Conservation (phyloP, 92 coral and sea anemone genomes). For the Epizoanthus fatuus region DNA sequence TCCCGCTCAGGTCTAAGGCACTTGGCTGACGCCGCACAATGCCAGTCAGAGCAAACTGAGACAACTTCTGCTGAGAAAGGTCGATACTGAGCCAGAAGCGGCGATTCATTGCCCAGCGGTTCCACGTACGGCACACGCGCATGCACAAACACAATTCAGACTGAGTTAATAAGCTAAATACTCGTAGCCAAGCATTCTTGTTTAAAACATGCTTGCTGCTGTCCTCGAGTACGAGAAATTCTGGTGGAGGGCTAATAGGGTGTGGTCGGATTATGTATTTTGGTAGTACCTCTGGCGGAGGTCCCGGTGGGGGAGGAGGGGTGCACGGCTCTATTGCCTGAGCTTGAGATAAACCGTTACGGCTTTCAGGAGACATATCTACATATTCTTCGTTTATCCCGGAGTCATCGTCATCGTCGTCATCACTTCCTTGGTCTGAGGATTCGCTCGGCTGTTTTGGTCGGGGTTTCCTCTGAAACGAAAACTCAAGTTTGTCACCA, state of each 20-base stretch:
- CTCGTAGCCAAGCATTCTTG: conserved; percentile 82
- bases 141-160: conserved; percentile 91
- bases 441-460: conserved; percentile 61
- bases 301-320: conserved; percentile 82
- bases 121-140: conserved; percentile 99
- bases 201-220: conserved; percentile 79
- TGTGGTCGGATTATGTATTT: conserved; percentile 94
- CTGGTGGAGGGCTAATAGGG: conserved; percentile 87
- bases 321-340: conserved; percentile 54
- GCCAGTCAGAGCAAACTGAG: conserved; percentile 85
- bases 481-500: not conserved
- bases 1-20: conserved; percentile 92
- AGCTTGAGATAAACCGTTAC: conserved; percentile 53
- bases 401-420: conserved; percentile 34
- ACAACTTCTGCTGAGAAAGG: conserved; percentile 77
- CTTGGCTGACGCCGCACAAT: conserved; percentile 97
- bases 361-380: conserved; percentile 41
- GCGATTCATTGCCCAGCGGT: conserved; percentile 97
- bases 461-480: conserved; percentile 25
- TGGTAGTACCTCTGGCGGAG: conserved; percentile 92
- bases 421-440: conserved; percentile 81
- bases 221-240: conserved; percentile 71
- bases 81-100: conserved; percentile 90
- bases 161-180: conserved; percentile 80
- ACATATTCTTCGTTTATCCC: conserved; percentile 44